Conservation (phyloP, 2,888 invertebrate species). For the Neoitamus cyanurus region DNA sequence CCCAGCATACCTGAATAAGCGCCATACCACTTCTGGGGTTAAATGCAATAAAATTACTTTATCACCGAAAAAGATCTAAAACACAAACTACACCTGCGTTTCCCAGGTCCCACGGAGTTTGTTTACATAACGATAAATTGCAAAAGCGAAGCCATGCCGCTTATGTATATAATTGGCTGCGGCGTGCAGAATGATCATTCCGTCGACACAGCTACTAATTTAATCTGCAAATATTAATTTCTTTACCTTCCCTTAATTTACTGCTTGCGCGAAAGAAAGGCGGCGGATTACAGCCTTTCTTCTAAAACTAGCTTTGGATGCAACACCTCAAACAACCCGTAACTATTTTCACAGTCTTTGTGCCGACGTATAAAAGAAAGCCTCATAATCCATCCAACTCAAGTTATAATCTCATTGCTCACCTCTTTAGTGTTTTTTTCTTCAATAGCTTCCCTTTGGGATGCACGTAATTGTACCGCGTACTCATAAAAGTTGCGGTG, state of each 20-base stretch:
- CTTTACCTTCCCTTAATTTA: background rate
- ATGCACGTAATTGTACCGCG: background rate
- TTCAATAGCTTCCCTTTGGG: background rate
- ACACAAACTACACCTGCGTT: background rate
- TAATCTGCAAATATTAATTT: slow-evolving; percentile 24
- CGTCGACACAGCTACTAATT: background rate
- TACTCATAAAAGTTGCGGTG: background rate
- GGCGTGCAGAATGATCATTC: background rate
- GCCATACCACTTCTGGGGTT: background rate
- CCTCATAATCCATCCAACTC: background rate
- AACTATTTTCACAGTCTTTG: background rate
- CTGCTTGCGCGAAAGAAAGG: background rate
- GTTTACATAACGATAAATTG: slow-evolving; percentile 19
- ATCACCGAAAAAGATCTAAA: background rate
- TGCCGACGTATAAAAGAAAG: background rate
- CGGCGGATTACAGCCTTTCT: background rate
- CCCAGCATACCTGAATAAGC: too few species aligned
- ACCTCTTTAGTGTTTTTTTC: background rate
- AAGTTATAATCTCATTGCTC: background rate
- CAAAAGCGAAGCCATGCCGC: background rate
- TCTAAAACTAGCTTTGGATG: background rate
- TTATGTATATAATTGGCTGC: background rate
- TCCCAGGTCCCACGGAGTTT: background rate
- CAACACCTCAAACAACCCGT: background rate
- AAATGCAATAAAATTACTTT: background rate